Evolutionary conservation across 2,797 vertebrate species (phyloP), one percentile per base, ranked within the genome.

Genomic region (Borostomias antarcticus): DNA sequence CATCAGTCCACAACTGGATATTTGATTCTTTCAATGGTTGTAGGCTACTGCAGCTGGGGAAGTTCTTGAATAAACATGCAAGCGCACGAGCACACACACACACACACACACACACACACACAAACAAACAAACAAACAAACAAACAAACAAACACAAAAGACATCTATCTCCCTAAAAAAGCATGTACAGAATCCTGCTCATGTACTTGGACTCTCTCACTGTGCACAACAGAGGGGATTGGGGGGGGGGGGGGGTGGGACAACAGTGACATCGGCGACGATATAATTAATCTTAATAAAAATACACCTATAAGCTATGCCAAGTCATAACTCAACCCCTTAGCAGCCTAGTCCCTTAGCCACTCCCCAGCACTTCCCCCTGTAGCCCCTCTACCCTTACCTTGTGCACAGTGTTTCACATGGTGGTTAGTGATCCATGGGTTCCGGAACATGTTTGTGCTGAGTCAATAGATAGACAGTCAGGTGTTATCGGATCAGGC

Each of bases 391-490:
- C 25, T 40, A 30, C 23, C 40, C 93, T 92, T 93, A 94, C 94
- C 94, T 93, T 91, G 92, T 85, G 92, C 89, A 79, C 91, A 88
- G 78, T 90, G 92, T 77, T 91, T 89, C 86, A 89, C 89, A 86
- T 92, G 90, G 85, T 90, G 95, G 89, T 92, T 92, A 79, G 95
- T 92, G 80, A 96, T 93, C 93, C 95, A 95, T 69, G 93, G 93
- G 89, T 94, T 97, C 85, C 91, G 91, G 88, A 97, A 94, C 96
- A 98, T 98, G 88, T 88, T 91, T 78, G 62, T 83, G 43, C 30
- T 56, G 43, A 64, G 17, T 58, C 65, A 70, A 73, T 67, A 33
- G 11, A 78, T 45, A 57, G 65, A 70, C 13, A 69, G 25, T n/a
- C n/a, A n/a, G n/a, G n/a, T n/a, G n/a, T n/a, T n/a, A n/a, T n/a